Evolutionary conservation across 2,888 invertebrate species (phyloP).

Genomic region (Pterobdella sp.): DNA sequence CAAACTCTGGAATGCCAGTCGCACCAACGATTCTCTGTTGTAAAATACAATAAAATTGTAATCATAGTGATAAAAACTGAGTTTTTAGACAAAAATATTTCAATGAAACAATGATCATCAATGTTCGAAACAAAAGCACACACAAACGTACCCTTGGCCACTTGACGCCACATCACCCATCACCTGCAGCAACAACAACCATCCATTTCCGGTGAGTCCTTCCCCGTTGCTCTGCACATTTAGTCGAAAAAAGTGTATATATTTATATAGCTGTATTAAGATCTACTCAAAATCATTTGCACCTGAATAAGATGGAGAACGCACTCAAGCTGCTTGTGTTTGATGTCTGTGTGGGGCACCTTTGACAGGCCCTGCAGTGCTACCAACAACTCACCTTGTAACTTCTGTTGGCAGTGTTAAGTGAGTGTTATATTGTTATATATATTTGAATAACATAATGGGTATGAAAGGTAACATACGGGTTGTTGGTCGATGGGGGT

Average conservation of each 20-base stretch:
- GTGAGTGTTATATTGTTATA: too few species aligned
- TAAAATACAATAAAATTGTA: not conserved
- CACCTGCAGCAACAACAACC: conserved; percentile 1
- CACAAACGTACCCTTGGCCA: not conserved
- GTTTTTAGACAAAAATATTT: not conserved
- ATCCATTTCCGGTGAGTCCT: not conserved
- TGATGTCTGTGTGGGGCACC: conserved; percentile 82
- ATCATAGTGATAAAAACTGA: not conserved
- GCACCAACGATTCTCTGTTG: conserved; percentile 69
- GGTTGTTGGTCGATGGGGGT: conserved; percentile 75
- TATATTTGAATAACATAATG: not conserved
- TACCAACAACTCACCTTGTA: conserved; percentile 72
- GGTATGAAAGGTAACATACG: conserved; percentile 53
- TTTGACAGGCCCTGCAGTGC: conserved; percentile 76
- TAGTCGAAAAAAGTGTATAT: too few species aligned
- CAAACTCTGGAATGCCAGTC: conserved; percentile 88
- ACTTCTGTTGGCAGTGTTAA: conserved; percentile 54
- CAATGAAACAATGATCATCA: conserved; percentile 6
- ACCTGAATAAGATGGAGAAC: conserved; percentile 79
- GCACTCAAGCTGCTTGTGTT: conserved; percentile 79
- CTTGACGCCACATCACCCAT: conserved; percentile 1
- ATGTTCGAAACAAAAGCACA: not conserved
- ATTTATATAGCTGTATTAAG: not conserved
- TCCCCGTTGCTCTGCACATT: not conserved
- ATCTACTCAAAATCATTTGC: too few species aligned